These are phyloP conservation scores for Pseudanteris insignis DNA, from an alignment of 2,888 invertebrate species.

Conservation along the genomic window DNA sequence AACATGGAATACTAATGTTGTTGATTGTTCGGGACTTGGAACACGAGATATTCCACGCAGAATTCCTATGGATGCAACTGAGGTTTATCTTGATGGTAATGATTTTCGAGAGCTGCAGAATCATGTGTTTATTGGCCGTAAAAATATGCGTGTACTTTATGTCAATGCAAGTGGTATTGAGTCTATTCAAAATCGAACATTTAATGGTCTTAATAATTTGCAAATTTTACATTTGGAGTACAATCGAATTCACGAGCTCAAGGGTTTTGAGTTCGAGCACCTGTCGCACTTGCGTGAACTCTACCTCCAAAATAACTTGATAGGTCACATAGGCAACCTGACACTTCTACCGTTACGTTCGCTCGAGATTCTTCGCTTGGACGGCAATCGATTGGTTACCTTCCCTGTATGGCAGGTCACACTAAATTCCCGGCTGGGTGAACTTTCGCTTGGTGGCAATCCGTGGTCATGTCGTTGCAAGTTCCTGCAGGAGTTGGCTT, in stretches of 20 bases:
- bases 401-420: constrained; percentile 81
- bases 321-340: constrained; percentile 80
- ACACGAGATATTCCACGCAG: constrained; percentile 82
- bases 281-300: constrained; percentile 81
- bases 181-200: constrained; percentile 88
- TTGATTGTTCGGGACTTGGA: constrained; percentile 86
- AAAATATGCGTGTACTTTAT: constrained; percentile 86
- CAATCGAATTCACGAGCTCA: constrained; percentile 81
- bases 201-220: constrained; percentile 82
- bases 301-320: constrained; percentile 85
- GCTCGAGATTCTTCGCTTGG: constrained; percentile 81
- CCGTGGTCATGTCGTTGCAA: constrained; percentile 92
- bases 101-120: constrained; percentile 84
- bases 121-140: constrained; percentile 89
- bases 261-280: constrained; percentile 87
- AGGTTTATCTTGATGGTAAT: constrained; percentile 92
- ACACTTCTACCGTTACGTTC: constrained; percentile 82
- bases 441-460: constrained; percentile 83
- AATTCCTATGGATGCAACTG: constrained; percentile 94
- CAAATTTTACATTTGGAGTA: constrained; percentile 85
- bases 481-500: constrained; percentile 84
- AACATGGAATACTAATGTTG: constrained; percentile 91
- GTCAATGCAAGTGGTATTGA: constrained; percentile 87
- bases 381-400: constrained; percentile 83
- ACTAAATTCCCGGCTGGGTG: constrained; percentile 75